Base-by-base conservation (phyloP, 1,140 invertebrate genomes). In the Grapholita molesta region DNA sequence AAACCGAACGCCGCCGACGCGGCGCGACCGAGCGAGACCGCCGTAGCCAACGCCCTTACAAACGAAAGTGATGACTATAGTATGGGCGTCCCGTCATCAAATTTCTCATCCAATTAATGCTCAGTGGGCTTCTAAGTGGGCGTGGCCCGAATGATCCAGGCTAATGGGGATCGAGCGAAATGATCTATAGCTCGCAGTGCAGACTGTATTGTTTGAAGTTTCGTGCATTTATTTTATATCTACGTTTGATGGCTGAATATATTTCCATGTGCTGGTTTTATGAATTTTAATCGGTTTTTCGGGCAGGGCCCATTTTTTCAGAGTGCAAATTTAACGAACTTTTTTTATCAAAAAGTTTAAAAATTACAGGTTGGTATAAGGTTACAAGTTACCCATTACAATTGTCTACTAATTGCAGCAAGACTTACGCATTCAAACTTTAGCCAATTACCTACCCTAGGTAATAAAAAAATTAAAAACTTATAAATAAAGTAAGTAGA, bases 111-210 rank as follows among this genome's bases (percentile, higher is more conserved):
- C 89, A 91, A 91, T 89, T 91, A 86, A 91, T 85, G 89, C 75
- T 88, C 89, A 91, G 84, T 89, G 89, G 83, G 86, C 85, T 89
- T 89, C 78, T 64, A 86, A 69, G 78, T 81, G 76, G 89, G 89
- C 83, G 89, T 85, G 79, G 84, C 83, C 52, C 72, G 6, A 66
- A 32, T 68, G 80, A 85, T 85, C 78, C 84, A 86, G 73, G 76
- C 86, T 88, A 91, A 90, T 89, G 86, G 83, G 80, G 84, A 87
- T 87, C 83, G 82, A 88, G 81, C 72, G 74, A 79, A 88, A 91
- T 89, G 89, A 91, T 89, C 85, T 90, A 91, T 89, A 89, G 86
- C 87, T 88, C 85, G 74, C 74, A 68, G 76, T 70, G 82, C 84
- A 80, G 71, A 79, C 75, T 79, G 87, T 85, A 90, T 91, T 90